Evolutionary conservation across 2,888 invertebrate species (phyloP).

Genomic region (Pantelozetes paolii): DNA sequence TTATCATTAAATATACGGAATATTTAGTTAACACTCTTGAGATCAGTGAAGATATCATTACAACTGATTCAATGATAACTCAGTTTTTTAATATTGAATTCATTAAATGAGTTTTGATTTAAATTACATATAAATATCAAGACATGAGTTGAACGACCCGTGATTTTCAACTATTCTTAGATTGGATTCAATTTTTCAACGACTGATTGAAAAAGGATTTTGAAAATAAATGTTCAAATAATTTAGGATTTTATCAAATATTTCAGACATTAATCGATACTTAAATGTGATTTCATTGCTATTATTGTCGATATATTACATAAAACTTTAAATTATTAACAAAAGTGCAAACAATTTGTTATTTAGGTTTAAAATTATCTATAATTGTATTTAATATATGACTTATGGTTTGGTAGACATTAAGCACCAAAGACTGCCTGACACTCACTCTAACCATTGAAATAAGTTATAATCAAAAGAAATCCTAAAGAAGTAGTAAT

Average conservation of each 20-base stretch:
- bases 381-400: neutral
- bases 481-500: constrained; percentile 3
- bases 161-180: neutral
- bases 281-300: too few relatives aligned
- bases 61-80: too few relatives aligned
- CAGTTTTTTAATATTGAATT: too few relatives aligned
- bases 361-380: neutral
- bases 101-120: neutral
- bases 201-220: neutral
- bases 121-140: neutral
- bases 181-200: neutral
- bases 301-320: too few relatives aligned
- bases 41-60: neutral
- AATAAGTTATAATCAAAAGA: neutral
- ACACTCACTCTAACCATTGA: neutral
- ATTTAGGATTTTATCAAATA: too few relatives aligned
- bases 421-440: constrained; percentile 27
- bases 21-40: neutral
- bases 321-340: neutral
- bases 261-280: neutral
- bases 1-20: neutral
- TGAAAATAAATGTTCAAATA: too few relatives aligned
- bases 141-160: constrained; percentile 3
- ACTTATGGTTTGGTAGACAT: neutral
- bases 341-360: constrained; percentile 3